Base-by-base conservation (phyloP, 1,140 invertebrate genomes). In the Listronotus bonariensis region DNA sequence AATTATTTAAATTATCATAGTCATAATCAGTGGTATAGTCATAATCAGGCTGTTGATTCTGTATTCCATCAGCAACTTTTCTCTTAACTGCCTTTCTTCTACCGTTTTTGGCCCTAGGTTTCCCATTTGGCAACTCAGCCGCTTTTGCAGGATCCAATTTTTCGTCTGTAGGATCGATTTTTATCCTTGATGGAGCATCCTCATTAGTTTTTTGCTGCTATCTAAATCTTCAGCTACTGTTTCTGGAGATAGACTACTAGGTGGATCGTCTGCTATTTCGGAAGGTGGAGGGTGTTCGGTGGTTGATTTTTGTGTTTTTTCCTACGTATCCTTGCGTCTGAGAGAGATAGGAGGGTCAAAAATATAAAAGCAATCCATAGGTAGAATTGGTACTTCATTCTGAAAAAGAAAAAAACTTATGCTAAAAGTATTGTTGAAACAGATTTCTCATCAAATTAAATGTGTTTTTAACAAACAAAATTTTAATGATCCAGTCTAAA, bases 21-120 rank as follows among this genome's bases (percentile, higher is more conserved):
- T 70, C 57, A 62, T 56, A 52, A 42, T 67, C 52, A 31, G 64
- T 57, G 36, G 15, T 17, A 48, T 46, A 46, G 53, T 76, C 66
- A 18, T 68, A 55, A 41, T 62, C 67, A 32, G 71, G 48, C 51
- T 74, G 67, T 36, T 72, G 73, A 58, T 71, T 69, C 60, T 75
- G 72, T 18, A 70, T 48, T n/a, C 40, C 68, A 17, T 40, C 65
- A 1, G 34, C 12, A 20, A 60, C 48, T 42, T 41, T 60, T 15
- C 57, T 15, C 31, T 60, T 60, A n/a, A 57, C 38, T 2, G 42
- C 31, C 20, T 36, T 57, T 0, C 46, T 31, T 41, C 51, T 60
- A 20, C 57, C 17, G 18, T 26, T 42, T 41, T 41, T 60, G 41
- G 8, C 18, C 41, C 20, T 51, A 41, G 34, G 38, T 11, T 58